These are phyloP conservation scores for Boloria euphrosyne DNA, from an alignment of 2,888 invertebrate genomes.

Conservation along the genomic window DNA sequence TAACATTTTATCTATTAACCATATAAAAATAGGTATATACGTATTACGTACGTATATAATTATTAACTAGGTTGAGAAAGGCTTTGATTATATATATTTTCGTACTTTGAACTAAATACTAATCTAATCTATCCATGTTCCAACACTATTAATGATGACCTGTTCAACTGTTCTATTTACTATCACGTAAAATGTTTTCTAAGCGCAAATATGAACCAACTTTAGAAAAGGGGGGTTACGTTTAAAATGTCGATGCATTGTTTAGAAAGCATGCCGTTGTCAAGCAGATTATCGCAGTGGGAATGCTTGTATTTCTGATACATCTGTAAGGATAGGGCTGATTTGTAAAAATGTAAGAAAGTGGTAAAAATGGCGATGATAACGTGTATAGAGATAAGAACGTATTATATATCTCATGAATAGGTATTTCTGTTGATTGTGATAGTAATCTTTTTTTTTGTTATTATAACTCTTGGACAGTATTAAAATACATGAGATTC, in stretches of 20 bases:
- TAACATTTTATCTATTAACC: too few relatives aligned
- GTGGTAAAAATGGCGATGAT: background rate
- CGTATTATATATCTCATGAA: too few relatives aligned
- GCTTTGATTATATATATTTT: background rate
- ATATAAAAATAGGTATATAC: background rate
- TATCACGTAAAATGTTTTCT: conserved; percentile 16
- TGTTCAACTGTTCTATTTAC: conserved; percentile 27
- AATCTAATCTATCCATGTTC: conserved; percentile 26
- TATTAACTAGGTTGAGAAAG: conserved; percentile 13
- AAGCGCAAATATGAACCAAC: conserved; percentile 20
- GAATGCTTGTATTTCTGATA: conserved; percentile 71
- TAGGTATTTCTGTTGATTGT: too few relatives aligned
- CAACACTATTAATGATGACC: conserved; percentile 28
- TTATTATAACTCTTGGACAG: too few relatives aligned
- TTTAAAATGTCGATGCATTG: conserved; percentile 67
- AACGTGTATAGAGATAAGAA: background rate
- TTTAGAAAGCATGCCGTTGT: conserved; percentile 61
- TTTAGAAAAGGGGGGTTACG: conserved; percentile 52
- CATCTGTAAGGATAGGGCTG: conserved; percentile 58
- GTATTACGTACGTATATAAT: background rate
- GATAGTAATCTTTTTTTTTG: too few relatives aligned
- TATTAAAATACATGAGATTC: too few relatives aligned
- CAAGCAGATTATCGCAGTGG: conserved; percentile 70
- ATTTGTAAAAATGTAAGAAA: background rate
- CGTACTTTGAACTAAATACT: conserved; percentile 36